A percentile compares a stretch with the other conserved stretches of the same genome.
These are phyloP conservation scores for Tineola bisselliella DNA, from an alignment of 2,888 invertebrate species.

Conservation along the genomic window DNA sequence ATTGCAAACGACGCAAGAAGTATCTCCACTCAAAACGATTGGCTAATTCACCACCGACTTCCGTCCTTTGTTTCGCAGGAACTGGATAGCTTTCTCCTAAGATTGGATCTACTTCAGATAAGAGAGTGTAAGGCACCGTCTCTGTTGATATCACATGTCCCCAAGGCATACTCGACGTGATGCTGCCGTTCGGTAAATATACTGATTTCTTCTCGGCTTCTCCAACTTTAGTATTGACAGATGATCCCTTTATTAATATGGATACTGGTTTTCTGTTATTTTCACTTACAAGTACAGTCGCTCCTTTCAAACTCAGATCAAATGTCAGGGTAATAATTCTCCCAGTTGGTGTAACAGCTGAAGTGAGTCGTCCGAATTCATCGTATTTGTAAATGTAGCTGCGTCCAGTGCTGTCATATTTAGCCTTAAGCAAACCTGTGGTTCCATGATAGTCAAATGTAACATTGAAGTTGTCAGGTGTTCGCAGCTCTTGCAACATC, in stretches of 20 bases:
- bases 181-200: constrained; percentile 84
- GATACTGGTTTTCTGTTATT: constrained; percentile 85
- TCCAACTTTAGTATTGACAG: constrained; percentile 83
- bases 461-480: constrained; percentile 93
- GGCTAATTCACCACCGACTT: constrained; percentile 88
- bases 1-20: constrained; percentile 80
- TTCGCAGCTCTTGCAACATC: constrained; percentile 88
- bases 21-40: constrained; percentile 97
- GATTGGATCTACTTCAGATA: constrained; percentile 88
- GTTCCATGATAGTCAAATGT: constrained; percentile 94
- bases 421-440: constrained; percentile 87
- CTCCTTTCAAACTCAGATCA: constrained; percentile 90
- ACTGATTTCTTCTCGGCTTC: constrained; percentile 85
- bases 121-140: constrained; percentile 87
- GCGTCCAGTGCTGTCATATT: constrained; percentile 88
- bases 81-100: constrained; percentile 92
- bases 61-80: constrained; percentile 88
- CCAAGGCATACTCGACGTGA: constrained; percentile 84
- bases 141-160: constrained; percentile 89
- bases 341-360: constrained; percentile 95
- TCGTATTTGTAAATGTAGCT: constrained; percentile 95
- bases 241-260: constrained; percentile 87
- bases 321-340: constrained; percentile 88
- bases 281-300: constrained; percentile 84
- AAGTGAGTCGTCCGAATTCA: constrained; percentile 90